Conservation (phyloP, 2,797 vertebrate genomes). For the Silurus lanzhouensis region DNA sequence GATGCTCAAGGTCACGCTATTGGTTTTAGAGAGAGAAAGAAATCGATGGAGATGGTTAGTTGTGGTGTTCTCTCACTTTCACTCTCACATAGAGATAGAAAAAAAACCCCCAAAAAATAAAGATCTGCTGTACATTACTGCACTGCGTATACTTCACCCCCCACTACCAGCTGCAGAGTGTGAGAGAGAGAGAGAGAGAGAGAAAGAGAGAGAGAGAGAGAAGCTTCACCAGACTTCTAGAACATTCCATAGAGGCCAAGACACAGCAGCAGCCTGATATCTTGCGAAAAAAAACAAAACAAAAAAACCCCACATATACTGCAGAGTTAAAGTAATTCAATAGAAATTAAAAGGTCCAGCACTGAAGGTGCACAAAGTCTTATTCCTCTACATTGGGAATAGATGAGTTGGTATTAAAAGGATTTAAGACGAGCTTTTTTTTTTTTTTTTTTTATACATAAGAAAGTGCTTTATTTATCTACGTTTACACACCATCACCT, state of each 20-base stretch:
- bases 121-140: conserved; percentile 9
- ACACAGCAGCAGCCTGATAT: neutral
- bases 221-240: neutral
- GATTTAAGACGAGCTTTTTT: too few species aligned
- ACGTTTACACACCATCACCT: too few species aligned
- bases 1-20: neutral
- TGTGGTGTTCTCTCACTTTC: neutral
- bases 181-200: neutral
- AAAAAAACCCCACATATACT: too few species aligned
- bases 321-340: too few species aligned
- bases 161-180: neutral
- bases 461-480: too few species aligned
- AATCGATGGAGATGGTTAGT: too few species aligned
- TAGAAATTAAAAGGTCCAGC: too few species aligned
- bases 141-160: neutral
- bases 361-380: too few species aligned
- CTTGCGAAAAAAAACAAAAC: neutral
- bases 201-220: neutral
- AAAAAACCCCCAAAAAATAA: neutral
- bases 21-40: neutral
- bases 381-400: too few species aligned
- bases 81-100: neutral
- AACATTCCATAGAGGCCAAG: neutral
- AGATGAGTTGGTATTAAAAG: too few species aligned
- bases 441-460: too few species aligned